Conservation (phyloP, 1,140 invertebrate genomes). For the Octopus sinensis region DNA sequence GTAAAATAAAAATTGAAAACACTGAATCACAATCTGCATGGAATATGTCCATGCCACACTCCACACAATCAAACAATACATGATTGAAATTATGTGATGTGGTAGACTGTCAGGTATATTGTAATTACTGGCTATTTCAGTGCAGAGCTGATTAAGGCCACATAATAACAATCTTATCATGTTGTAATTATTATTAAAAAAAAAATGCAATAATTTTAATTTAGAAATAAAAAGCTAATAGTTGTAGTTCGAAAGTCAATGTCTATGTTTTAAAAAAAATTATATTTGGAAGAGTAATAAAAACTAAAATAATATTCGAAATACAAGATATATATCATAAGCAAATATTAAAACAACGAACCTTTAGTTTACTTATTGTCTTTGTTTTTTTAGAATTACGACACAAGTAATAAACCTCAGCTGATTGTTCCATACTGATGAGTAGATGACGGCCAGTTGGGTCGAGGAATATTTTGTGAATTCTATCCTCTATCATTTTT, state of each 20-base stretch:
- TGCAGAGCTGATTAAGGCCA: too few relatives aligned
- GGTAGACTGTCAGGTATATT: too few relatives aligned
- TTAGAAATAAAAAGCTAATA: background rate
- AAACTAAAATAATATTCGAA: background rate
- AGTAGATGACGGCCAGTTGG: conserved; percentile 81
- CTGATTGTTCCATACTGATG: conserved; percentile 66
- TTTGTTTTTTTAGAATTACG: conserved; percentile 68
- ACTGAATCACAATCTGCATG: too few relatives aligned
- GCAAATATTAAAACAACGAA: conserved; percentile 23
- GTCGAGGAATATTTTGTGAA: conserved; percentile 80
- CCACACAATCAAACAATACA: too few relatives aligned
- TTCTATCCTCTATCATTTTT: conserved; percentile 49
- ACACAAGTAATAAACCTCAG: conserved; percentile 78
- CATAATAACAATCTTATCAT: too few relatives aligned
- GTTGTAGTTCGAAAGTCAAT: background rate
- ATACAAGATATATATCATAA: too few relatives aligned
- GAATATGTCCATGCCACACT: too few relatives aligned
- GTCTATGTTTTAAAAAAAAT: background rate
- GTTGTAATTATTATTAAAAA: too few relatives aligned
- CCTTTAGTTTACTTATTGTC: conserved; percentile 57
- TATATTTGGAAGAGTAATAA: background rate
- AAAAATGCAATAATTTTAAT: background rate
- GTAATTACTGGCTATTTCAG: too few relatives aligned
- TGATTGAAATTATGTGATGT: too few relatives aligned
- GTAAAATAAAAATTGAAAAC: too few relatives aligned